Base-by-base conservation (phyloP, 2,113 vertebrate species). In the Pithys albifrons region DNA sequence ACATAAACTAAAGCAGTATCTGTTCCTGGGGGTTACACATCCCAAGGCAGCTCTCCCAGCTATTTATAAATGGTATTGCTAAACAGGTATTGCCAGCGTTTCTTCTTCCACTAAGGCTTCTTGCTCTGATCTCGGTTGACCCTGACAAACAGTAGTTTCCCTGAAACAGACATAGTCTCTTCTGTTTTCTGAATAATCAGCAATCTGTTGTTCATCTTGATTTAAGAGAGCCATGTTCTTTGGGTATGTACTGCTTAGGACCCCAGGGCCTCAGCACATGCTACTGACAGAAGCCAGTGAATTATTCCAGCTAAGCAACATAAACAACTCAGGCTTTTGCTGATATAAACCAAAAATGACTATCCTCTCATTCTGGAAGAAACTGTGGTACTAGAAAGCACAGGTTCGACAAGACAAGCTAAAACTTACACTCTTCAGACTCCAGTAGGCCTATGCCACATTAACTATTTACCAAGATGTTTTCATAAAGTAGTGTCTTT, bases 391-490 rank as follows among this genome's bases (percentile, higher is more conserved):
- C 78, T 73, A 82, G 70, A 93, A 94, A 96, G 61, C 88, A 88
- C 8, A 57, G 31, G 67, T 88, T 91, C 93, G 84, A 89, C 71
- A 94, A 87, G 66, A 93, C 25, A 70, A 89, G 78, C 66, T 85
- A 86, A 87, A 94, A 78, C 35, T 65, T 87, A 57, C 64, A 66
- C 58, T 87, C 91, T 82, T 79, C 80, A 75, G 70, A 89, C 85
- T 94, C 79, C 81, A 61, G 39, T 58, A 93, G 91, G 95, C 85
- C 82, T 87, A 10, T 55, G 74, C 49, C 17, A 12, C 70, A 90
- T 98, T 91, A 97, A 98, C 97, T 96, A 98, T 97, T 98, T 96
- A 98, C 74, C 88, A 85, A 95, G 90, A 97, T 97, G 97, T 92
- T 96, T 91, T 97, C 97, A 96, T 91, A 97, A 97, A 97, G 87